These are phyloP conservation scores for Euplexia lucipara DNA, from an alignment of 2,888 invertebrate species.

Conservation along the genomic window DNA sequence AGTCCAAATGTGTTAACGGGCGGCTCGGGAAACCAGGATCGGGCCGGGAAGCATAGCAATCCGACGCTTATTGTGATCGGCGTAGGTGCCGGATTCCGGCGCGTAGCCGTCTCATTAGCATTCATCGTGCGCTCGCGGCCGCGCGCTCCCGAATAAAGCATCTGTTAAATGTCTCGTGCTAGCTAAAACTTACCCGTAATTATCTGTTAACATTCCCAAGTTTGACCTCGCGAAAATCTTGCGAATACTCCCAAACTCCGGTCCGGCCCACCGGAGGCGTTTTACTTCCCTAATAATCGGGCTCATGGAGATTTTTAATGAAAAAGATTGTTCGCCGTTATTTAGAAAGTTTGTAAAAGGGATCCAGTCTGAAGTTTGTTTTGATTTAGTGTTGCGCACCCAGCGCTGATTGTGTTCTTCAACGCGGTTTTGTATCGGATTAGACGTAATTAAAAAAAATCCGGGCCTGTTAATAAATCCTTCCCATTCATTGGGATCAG, in stretches of 20 bases:
- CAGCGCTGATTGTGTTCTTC: constrained; percentile 85
- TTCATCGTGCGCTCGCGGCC: constrained; percentile 89
- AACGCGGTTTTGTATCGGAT: constrained; percentile 85
- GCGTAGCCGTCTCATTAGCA: constrained; percentile 84
- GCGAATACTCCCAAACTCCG: constrained; percentile 81
- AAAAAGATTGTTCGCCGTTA: constrained; percentile 90
- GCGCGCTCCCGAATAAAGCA: constrained; percentile 89
- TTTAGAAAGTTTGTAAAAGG: constrained; percentile 90
- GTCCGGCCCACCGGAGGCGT: constrained; percentile 85
- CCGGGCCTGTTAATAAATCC: constrained; percentile 64
- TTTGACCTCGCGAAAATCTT: constrained; percentile 90
- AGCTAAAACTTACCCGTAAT: constrained; percentile 90
- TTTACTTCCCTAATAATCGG: constrained; percentile 89
- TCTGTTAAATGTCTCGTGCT: constrained; percentile 91
- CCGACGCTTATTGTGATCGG: constrained; percentile 70
- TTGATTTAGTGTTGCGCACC: constrained; percentile 87
- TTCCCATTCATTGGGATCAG: constrained; percentile 50
- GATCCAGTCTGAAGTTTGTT: constrained; percentile 87
- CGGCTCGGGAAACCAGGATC: constrained; percentile 78
- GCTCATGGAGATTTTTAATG: constrained; percentile 90
- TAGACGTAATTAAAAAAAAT: constrained; percentile 83
- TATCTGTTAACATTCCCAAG: constrained; percentile 91
- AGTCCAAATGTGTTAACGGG: constrained; percentile 90
- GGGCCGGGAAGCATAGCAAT: constrained; percentile 68
- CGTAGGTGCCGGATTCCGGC: constrained; percentile 78